Conservation (phyloP, 2,888 invertebrate genomes). For the Callyntrura guangdongensis region DNA sequence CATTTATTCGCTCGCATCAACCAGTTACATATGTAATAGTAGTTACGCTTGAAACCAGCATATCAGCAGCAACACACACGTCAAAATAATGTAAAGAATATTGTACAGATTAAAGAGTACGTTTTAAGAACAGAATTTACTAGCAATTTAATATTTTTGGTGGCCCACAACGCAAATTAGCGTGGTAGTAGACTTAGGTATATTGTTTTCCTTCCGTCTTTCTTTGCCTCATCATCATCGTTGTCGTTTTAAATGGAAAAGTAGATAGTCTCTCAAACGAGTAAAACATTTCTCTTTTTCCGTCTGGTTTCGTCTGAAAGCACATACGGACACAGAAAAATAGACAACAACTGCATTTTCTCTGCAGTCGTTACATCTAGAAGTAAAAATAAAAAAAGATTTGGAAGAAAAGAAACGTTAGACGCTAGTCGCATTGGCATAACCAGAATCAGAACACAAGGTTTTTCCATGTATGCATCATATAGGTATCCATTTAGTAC, state of each 20-base stretch:
- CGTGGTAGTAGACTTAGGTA: not conserved
- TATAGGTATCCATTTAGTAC: not conserved
- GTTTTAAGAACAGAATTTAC: no score
- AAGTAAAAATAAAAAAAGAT: not conserved
- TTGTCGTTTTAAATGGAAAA: not conserved
- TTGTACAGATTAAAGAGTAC: no score
- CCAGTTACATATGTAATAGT: no score
- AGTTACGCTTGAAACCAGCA: no score
- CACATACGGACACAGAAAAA: slow-evolving; percentile 39
- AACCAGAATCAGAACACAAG: no score
- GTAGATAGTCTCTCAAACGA: not conserved
- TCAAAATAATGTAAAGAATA: no score
- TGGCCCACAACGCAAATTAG: not conserved
- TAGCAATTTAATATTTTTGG: not conserved
- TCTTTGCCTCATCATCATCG: not conserved
- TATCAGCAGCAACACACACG: no score
- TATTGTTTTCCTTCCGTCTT: not conserved
- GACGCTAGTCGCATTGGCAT: no score
- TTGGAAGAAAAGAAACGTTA: not conserved
- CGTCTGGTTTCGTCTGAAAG: not conserved
- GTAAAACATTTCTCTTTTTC: not conserved
- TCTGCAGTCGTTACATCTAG: slow-evolving; percentile 20
- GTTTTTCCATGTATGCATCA: slow-evolving; percentile 25
- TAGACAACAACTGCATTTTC: slow-evolving; percentile 54
- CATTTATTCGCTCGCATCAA: no score